A percentile compares a stretch with the other conserved stretches of the same genome.
Conservation (phyloP, 2,113 vertebrate genomes). For the Morone saxatilis region DNA sequence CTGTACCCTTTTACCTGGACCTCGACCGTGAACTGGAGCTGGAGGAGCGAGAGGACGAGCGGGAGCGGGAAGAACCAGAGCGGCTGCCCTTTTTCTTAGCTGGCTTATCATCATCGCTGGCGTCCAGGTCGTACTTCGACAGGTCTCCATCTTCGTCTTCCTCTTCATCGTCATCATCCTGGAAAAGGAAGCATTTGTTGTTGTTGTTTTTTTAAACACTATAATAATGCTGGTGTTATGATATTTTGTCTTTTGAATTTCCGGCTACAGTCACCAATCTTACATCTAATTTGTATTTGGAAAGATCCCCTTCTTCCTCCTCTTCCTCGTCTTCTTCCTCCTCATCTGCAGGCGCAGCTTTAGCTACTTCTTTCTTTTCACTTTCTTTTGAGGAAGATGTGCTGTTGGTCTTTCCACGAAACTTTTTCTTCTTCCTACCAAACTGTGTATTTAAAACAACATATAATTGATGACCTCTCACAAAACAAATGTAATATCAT, state of each 20-base stretch:
- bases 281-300: constrained; percentile 97
- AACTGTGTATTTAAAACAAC: constrained; percentile 84
- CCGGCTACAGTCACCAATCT: constrained; percentile 51
- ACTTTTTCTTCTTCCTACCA: constrained; percentile 99
- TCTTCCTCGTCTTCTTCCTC: constrained; percentile 90
- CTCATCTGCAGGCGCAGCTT: constrained; percentile 52
- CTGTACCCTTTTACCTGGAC: constrained; percentile 99
- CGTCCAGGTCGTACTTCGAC: constrained; percentile 96
- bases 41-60: constrained; percentile 88
- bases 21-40: constrained; percentile 99
- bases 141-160: constrained; percentile 89
- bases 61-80: constrained; percentile 93
- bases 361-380: constrained; percentile 89
- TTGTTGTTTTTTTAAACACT: too few species aligned
- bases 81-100: constrained; percentile 88
- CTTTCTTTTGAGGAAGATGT: constrained; percentile 89
- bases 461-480: background rate
- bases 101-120: constrained; percentile 90
- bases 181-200: background rate
- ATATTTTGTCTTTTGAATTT: background rate
- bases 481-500: background rate
- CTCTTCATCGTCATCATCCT: constrained; percentile 91
- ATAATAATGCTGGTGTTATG: background rate
- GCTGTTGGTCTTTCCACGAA: constrained; percentile 88
- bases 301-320: constrained; percentile 95